Evolutionary conservation across 2,113 vertebrate genomes (phyloP).

Genomic region (Cottus gobio): DNA sequence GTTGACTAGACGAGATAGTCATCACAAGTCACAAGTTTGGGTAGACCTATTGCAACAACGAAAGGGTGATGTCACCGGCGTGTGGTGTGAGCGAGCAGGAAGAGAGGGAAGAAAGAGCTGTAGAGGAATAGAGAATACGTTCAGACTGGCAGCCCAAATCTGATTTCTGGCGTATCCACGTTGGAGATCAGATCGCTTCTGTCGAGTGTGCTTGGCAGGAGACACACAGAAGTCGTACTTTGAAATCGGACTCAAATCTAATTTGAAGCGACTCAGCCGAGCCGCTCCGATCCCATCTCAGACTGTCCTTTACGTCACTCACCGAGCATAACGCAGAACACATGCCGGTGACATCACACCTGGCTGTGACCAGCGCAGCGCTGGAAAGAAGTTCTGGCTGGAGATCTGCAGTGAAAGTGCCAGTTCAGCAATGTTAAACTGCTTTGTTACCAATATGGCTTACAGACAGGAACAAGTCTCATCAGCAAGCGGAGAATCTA

Average conservation of each 20-base stretch:
- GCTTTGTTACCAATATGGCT: background rate
- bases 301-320: constrained; percentile 29
- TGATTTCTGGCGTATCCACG: constrained; percentile 15
- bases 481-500: background rate
- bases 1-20: constrained; percentile 18
- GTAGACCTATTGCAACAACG: constrained; percentile 29
- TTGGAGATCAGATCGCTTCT: constrained; percentile 53
- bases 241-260: constrained; percentile 63
- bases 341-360: constrained; percentile 59
- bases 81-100: background rate
- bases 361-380: constrained; percentile 11
- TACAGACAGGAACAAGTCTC: background rate
- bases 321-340: constrained; percentile 50
- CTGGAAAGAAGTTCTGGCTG: background rate
- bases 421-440: background rate
- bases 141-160: constrained; percentile 38
- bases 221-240: constrained; percentile 4
- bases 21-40: constrained; percentile 38
- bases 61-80: constrained; percentile 11
- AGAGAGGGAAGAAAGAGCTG: background rate
- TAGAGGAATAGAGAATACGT: background rate
- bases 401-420: background rate
- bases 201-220: constrained; percentile 1
- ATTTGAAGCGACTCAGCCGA: constrained; percentile 26
- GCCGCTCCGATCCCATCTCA: constrained; percentile 49